Percentiles rank a stretch among this genome's conserved stretches.
Evolutionary conservation across 2,888 invertebrate genomes (phyloP).

Genomic region (Caenorhabditis doughertyi): DNA sequence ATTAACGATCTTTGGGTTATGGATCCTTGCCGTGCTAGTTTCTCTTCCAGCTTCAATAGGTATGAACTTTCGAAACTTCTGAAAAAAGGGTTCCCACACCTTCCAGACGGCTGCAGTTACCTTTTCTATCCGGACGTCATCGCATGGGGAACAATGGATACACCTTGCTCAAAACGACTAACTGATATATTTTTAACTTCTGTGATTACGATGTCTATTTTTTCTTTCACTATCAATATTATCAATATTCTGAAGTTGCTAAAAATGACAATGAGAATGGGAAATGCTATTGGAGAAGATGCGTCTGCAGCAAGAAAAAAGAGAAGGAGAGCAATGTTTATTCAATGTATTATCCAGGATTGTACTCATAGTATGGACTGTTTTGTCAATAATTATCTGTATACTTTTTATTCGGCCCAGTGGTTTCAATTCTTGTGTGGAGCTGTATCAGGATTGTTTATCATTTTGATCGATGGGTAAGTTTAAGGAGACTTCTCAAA

Average conservation of each 20-base stretch:
- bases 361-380: slow-evolving; percentile 48
- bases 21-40: slow-evolving; percentile 29
- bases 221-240: slow-evolving; percentile 35
- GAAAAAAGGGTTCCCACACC: not conserved
- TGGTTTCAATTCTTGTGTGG: slow-evolving; percentile 59
- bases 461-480: slow-evolving; percentile 5
- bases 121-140: slow-evolving; percentile 44
- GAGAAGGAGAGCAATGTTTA: slow-evolving; percentile 38
- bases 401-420: slow-evolving; percentile 22
- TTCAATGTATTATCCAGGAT: slow-evolving; percentile 53
- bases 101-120: slow-evolving; percentile 51
- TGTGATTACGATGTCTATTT: slow-evolving; percentile 26
- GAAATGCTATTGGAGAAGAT: not conserved
- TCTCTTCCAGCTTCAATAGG: slow-evolving; percentile 37
- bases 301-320: slow-evolving; percentile 10
- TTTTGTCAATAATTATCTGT: slow-evolving; percentile 43
- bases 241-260: slow-evolving; percentile 34
- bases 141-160: slow-evolving; percentile 45
- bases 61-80: not conserved
- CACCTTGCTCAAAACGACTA: slow-evolving; percentile 25
- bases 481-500: not conserved
- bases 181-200: slow-evolving; percentile 7
- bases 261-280: not conserved
- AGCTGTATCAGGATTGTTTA: slow-evolving; percentile 39
- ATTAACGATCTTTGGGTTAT: not conserved